Percentiles rank a stretch among this genome's conserved stretches.
Conservation (phyloP, 2,888 invertebrate genomes). For the Chalcis sispes region DNA sequence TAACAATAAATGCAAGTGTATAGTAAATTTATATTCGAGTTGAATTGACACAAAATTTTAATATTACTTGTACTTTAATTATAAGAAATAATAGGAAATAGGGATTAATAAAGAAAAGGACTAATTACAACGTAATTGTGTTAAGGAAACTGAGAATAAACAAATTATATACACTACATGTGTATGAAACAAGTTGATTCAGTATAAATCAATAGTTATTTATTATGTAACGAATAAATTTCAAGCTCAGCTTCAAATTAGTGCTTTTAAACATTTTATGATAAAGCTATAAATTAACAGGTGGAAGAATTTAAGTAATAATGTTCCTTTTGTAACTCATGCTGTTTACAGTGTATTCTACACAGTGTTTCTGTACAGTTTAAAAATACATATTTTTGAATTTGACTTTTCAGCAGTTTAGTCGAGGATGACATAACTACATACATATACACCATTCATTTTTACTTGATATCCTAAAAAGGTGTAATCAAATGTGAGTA, state of each 20-base stretch:
- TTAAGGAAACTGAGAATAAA: constrained; percentile 17
- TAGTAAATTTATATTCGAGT: neutral
- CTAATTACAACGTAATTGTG: constrained; percentile 6
- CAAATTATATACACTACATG: constrained; percentile 15
- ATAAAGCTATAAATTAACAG: constrained; percentile 46
- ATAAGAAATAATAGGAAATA: neutral
- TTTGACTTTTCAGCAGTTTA: constrained; percentile 42
- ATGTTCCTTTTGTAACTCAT: constrained; percentile 55
- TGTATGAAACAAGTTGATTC: constrained; percentile 20
- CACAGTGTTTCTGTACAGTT: constrained; percentile 68
- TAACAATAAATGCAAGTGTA: too few species aligned
- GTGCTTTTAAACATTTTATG: constrained; percentile 25
- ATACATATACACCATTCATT: constrained; percentile 37
- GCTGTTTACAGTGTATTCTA: constrained; percentile 66
- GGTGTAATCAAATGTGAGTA: constrained; percentile 42
- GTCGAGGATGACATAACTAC: constrained; percentile 39
- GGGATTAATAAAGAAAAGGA: constrained; percentile 3
- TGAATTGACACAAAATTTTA: too few species aligned
- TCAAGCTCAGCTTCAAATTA: constrained; percentile 34
- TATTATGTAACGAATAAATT: constrained; percentile 41
- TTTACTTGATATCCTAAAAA: constrained; percentile 33
- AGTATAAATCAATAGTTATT: constrained; percentile 46
- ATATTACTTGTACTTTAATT: too few species aligned
- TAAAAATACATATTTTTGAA: constrained; percentile 67
- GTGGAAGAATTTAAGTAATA: constrained; percentile 61